phyloP scores from a whole-genome alignment of 1,140 invertebrate genomes.

The Dufourea novaeangliae region DNA sequence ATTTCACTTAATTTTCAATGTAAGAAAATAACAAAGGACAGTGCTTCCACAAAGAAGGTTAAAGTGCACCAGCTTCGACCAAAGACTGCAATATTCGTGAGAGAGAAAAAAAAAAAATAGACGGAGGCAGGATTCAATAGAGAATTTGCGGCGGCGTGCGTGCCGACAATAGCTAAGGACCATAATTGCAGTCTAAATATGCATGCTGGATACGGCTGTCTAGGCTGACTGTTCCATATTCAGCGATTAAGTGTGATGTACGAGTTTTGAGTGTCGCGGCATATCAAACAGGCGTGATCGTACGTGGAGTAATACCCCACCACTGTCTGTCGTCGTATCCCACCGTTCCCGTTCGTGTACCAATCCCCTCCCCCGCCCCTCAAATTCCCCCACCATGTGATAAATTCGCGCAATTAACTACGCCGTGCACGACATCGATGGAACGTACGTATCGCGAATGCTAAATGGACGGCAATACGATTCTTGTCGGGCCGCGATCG shows the following conservation, averaged over 20 bases:
- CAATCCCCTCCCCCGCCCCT: not conserved
- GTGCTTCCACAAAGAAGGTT: too few species aligned
- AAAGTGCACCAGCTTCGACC: too few species aligned
- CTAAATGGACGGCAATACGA: constrained; percentile 33
- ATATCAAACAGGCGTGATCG: constrained; percentile 79
- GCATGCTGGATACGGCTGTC: constrained; percentile 67
- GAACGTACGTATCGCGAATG: constrained; percentile 44
- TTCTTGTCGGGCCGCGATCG: constrained; percentile 37
- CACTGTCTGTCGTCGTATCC: constrained; percentile 27
- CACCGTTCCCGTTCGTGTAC: too few species aligned
- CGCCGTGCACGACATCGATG: constrained; percentile 36
- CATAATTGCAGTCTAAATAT: constrained; percentile 76
- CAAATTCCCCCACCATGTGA: constrained; percentile 39
- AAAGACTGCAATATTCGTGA: too few species aligned
- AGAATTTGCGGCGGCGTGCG: constrained; percentile 63
- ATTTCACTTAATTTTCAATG: too few species aligned
- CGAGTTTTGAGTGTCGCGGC: constrained; percentile 77
- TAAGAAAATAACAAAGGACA: too few species aligned
- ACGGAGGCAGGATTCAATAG: constrained; percentile 33
- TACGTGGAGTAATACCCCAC: constrained; percentile 51
- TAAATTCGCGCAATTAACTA: constrained; percentile 76
- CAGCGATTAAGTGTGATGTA: constrained; percentile 79
- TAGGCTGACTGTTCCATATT: constrained; percentile 76
- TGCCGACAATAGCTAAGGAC: constrained; percentile 73
- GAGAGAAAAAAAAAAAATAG: constrained; percentile 11